phyloP scores from a whole-genome alignment of 2,113 vertebrate species.

The Lepus europaeus region DNA sequence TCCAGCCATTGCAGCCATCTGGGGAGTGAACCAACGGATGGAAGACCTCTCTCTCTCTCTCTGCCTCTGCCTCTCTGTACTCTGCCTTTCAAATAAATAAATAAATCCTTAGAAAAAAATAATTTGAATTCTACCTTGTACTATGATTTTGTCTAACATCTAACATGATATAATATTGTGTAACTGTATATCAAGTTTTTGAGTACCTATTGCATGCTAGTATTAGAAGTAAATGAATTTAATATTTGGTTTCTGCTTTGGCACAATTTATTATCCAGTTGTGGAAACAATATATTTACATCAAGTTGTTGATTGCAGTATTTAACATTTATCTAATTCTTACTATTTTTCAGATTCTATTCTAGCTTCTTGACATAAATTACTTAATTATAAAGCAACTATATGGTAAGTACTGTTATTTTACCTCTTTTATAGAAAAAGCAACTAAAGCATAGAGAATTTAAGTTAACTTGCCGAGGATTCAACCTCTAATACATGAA shows the following conservation, averaged over 20 bases:
- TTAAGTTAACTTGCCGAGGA: not conserved
- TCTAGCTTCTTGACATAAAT: not conserved
- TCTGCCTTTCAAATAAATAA: no score
- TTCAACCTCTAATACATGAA: not conserved
- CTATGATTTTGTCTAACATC: not conserved
- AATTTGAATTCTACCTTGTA: not conserved
- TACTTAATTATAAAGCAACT: slow-evolving; percentile 25
- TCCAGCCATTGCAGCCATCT: no score
- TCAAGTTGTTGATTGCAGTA: not conserved
- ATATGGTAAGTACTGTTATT: not conserved
- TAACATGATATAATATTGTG: not conserved
- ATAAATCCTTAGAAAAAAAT: no score
- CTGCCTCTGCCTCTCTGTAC: no score
- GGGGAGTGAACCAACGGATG: no score
- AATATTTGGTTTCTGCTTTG: not conserved
- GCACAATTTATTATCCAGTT: not conserved
- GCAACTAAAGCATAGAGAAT: slow-evolving; percentile 9
- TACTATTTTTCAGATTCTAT: slow-evolving; percentile 9
- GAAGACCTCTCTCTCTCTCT: no score
- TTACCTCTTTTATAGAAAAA: not conserved
- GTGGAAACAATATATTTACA: not conserved
- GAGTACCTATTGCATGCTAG: not conserved
- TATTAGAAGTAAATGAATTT: slow-evolving; percentile 11
- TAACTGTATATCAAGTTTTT: slow-evolving; percentile 17
- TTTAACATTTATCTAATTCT: not conserved